These are phyloP conservation scores for Atractosteus spatula DNA, from an alignment of 2,113 vertebrate species.

Conservation along the genomic window DNA sequence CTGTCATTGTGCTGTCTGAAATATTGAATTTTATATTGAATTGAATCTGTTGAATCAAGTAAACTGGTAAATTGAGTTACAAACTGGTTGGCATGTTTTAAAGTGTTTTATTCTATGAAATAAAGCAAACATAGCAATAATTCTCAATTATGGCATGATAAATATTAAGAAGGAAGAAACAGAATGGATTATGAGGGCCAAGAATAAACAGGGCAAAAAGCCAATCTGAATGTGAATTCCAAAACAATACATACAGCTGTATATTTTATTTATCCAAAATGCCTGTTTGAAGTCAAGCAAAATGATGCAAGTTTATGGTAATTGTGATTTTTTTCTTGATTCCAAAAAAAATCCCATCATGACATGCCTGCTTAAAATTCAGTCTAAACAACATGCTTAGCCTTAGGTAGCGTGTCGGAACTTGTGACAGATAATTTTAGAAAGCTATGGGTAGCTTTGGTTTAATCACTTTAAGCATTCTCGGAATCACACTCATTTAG, in stretches of 20 bases:
- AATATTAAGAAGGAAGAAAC: constrained; percentile 9
- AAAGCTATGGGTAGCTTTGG: neutral
- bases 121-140: neutral
- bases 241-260: constrained; percentile 11
- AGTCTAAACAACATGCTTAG: neutral
- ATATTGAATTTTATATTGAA: no score
- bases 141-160: neutral
- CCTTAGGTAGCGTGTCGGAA: neutral
- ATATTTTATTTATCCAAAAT: constrained; percentile 6
- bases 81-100: no score
- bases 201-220: neutral
- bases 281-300: neutral
- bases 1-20: no score
- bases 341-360: neutral
- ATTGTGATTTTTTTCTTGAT: neutral
- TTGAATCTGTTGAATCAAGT: no score
- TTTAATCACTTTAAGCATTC: neutral
- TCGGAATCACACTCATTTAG: neutral
- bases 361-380: neutral
- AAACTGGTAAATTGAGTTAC: no score
- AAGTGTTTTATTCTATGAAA: neutral
- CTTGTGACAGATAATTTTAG: neutral
- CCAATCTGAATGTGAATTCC: neutral
- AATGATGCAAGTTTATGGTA: constrained; percentile 4
- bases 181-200: neutral